Evolutionary conservation across 2,113 vertebrate species (phyloP).

Genomic region (Coracopsis vasa): DNA sequence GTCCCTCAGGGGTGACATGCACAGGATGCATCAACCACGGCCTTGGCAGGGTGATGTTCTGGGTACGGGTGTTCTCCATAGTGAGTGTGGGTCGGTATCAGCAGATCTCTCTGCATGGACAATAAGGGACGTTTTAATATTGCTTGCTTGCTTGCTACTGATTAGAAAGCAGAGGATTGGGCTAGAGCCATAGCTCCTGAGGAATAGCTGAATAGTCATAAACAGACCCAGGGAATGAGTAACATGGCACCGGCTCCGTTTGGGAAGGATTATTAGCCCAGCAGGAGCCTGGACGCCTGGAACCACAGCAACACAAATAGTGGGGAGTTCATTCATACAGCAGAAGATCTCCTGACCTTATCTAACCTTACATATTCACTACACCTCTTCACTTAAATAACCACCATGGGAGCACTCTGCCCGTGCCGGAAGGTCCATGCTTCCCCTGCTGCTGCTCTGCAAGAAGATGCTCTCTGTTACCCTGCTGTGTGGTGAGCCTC

Average conservation of each 20-base stretch:
- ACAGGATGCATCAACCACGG: too few species aligned
- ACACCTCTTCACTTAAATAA: background rate
- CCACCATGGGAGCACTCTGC: background rate
- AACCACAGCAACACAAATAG: background rate
- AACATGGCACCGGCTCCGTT: accelerated
- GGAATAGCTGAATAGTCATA: background rate
- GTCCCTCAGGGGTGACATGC: accelerated
- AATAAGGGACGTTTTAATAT: background rate
- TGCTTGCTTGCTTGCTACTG: background rate
- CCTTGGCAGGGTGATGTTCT: accelerated
- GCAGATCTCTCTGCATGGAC: background rate
- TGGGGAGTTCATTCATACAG: background rate
- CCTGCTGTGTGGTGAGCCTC: background rate
- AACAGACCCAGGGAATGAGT: background rate
- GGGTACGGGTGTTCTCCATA: background rate
- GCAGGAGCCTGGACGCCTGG: background rate
- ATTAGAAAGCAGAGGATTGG: background rate
- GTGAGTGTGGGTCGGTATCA: background rate
- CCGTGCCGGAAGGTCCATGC: accelerated
- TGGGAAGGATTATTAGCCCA: background rate
- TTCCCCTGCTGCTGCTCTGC: background rate
- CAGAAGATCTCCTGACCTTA: background rate
- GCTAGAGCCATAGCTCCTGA: background rate
- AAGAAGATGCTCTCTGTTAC: background rate
- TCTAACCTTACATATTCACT: background rate